A percentile compares a stretch with the other conserved stretches of the same genome.
These are phyloP conservation scores for Harpegnathos saltator DNA, from an alignment of 1,140 invertebrate genomes.

Conservation along the genomic window DNA sequence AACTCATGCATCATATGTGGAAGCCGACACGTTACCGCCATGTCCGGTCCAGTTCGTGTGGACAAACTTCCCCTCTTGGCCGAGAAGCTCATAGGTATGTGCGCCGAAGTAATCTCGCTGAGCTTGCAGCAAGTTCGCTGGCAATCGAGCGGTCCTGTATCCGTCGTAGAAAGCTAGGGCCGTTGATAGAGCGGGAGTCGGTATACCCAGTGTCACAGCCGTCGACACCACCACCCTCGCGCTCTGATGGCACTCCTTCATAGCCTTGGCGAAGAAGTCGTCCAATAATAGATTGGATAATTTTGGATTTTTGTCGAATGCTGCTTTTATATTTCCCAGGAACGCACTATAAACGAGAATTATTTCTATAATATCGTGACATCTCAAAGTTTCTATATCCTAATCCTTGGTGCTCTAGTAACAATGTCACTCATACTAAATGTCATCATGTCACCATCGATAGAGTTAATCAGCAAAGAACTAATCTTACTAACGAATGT, in stretches of 20 bases:
- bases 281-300: constrained; percentile 97
- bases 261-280: constrained; percentile 96
- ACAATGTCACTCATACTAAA: too few relatives aligned
- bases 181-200: constrained; percentile 96
- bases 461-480: too few relatives aligned
- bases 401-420: too few relatives aligned
- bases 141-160: constrained; percentile 92
- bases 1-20: constrained; percentile 95
- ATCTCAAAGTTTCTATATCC: neutral
- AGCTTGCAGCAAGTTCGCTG: constrained; percentile 97
- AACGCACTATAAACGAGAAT: constrained; percentile 91
- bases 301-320: constrained; percentile 96
- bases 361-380: neutral
- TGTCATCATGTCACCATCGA: too few relatives aligned
- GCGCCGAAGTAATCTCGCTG: constrained; percentile 99
- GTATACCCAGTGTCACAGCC: constrained; percentile 92
- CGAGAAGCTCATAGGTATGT: constrained; percentile 98
- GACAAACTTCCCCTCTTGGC: constrained; percentile 94
- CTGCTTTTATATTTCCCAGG: constrained; percentile 98
- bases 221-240: constrained; percentile 90
- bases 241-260: constrained; percentile 92
- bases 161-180: constrained; percentile 99
- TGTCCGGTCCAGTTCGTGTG: constrained; percentile 99
- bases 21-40: constrained; percentile 98
- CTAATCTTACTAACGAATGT: too few relatives aligned